Evolutionary conservation across 2,888 invertebrate species (phyloP).

Genomic region (Venustoraphidia nigricollis): DNA sequence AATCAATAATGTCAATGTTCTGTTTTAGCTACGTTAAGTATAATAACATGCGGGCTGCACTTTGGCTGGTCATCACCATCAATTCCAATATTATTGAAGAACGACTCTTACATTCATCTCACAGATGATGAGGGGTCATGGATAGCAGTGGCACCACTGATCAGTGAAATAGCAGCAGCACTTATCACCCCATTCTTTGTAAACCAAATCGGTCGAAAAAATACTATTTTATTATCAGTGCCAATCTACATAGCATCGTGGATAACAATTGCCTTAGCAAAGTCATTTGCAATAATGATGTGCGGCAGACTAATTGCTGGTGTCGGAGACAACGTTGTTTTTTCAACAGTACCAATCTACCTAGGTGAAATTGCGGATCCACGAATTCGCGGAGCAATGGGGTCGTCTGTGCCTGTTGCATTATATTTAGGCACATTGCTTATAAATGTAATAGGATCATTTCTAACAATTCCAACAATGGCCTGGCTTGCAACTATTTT

Average conservation of each 20-base stretch:
- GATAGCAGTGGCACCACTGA: constrained; percentile 47
- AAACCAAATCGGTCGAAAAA: constrained; percentile 51
- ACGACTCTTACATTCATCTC: no score
- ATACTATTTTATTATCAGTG: constrained; percentile 41
- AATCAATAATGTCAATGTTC: constrained; percentile 2
- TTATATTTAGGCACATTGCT: constrained; percentile 6
- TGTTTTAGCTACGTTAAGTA: constrained; percentile 23
- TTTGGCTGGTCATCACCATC: constrained; percentile 46
- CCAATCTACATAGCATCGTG: constrained; percentile 46
- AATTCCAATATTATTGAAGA: constrained; percentile 34
- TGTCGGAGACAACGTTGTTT: constrained; percentile 9
- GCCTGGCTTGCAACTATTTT: constrained; percentile 9
- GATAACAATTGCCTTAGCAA: constrained; percentile 43
- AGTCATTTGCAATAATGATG: constrained; percentile 38
- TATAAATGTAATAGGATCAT: constrained; percentile 11
- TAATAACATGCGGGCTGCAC: constrained; percentile 25
- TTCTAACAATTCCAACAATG: constrained; percentile 7
- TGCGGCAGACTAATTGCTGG: constrained; percentile 21
- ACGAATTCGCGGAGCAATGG: constrained; percentile 11
- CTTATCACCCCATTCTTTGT: constrained; percentile 43
- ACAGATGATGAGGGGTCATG: constrained; percentile 37
- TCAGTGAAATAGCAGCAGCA: constrained; percentile 46
- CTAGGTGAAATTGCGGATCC: constrained; percentile 12
- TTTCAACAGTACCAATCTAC: constrained; percentile 12
- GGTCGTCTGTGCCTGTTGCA: constrained; percentile 9